Evolutionary conservation across 2,888 invertebrate species (phyloP).

Genomic region (Kryphioiulus occultus): DNA sequence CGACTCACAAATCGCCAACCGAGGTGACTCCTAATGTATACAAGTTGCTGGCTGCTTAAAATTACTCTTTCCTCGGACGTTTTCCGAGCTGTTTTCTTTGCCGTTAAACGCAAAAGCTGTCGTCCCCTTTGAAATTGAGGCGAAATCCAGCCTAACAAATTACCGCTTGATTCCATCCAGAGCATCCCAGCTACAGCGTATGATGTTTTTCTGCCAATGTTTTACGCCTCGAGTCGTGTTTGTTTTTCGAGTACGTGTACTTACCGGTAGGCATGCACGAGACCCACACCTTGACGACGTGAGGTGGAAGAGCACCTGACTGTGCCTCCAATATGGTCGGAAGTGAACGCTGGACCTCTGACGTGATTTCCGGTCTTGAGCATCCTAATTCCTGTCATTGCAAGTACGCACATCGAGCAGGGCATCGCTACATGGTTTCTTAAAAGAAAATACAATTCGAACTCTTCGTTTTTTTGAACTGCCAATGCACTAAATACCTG

Average conservation of each 20-base stretch:
- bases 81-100: background rate
- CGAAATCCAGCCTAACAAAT: slow-evolving; percentile 37
- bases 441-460: too few species aligned
- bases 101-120: slow-evolving; percentile 10
- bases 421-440: too few species aligned
- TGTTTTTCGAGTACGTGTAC: background rate
- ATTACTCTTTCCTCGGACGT: slow-evolving; percentile 5
- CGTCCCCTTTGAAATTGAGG: background rate
- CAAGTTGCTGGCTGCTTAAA: slow-evolving; percentile 2
- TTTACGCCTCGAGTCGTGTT: background rate
- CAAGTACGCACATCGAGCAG: too few species aligned
- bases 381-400: too few species aligned
- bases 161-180: slow-evolving; percentile 40
- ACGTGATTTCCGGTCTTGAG: too few species aligned
- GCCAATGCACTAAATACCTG: too few species aligned
- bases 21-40: slow-evolving; percentile 26
- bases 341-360: background rate
- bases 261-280: background rate
- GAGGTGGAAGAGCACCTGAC: background rate
- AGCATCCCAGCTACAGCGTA: background rate
- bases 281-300: background rate
- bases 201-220: background rate
- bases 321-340: background rate
- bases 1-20: slow-evolving; percentile 29
- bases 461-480: too few species aligned